Evolutionary conservation across 2,113 vertebrate species (phyloP), one percentile per base, ranked within the genome.

Genomic region (Rhombomys opimus): DNA sequence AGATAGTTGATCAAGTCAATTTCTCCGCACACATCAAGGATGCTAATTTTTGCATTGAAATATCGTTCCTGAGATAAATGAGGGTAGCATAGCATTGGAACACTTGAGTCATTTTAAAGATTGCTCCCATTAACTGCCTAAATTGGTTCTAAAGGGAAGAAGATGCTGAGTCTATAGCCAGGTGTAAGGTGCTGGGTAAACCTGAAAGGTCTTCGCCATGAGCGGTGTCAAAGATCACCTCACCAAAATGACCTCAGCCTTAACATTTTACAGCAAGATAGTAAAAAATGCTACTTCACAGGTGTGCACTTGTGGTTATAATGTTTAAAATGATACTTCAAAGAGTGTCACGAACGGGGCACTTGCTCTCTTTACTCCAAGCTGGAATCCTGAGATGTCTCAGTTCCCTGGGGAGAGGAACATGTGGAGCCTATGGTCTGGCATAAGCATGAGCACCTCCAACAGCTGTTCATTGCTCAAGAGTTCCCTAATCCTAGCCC

Each of bases 91-190:
- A 90, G 22, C 85, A 90, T 81, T 80, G 38, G n/a, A 76, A 67
- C 23, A 77, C 7, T 46, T 80, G 68, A 30, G 52, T 72, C 50
- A 59, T 85, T 88, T 88, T 59, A 67, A 93, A 14, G 67, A 84
- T 67, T 35, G 32, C 92, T 89, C 46, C 13, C 35, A 41, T 38
- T 93, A 92, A 38, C 41, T 72, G 76, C 9, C 75, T 72, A 72
- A 54, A 89, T 70, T 96, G 12, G 14, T 85, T 75, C 88, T 86
- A 76, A 87, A 67, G 86, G 38, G 93, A 95, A 52, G 35, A 95
- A 89, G 87, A 94, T 91, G 72, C 7, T 75, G 38, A 92, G 57
- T 81, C 35, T 86, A 15, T 94, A 54, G 61, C 18, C 32, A 88
- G n/a, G 2, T 63, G 1, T 91, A 46, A 78, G 22, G 81, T 59